Evolutionary conservation across 2,888 invertebrate genomes (phyloP), one percentile per base, ranked within the genome.

Genomic region (Epiperipatus broadwayi): DNA sequence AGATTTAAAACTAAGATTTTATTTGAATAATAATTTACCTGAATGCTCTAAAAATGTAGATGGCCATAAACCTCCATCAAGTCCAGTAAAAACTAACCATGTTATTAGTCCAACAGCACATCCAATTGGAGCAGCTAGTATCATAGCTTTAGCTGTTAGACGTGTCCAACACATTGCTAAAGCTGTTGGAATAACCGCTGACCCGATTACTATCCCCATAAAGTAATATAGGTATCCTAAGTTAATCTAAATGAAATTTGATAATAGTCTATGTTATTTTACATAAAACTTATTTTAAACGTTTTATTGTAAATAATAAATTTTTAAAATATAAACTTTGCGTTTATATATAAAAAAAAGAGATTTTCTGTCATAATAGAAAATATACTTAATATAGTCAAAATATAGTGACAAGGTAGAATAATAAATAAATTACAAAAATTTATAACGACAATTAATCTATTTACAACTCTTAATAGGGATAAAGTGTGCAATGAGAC

Each of bases 201-300:
- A 56, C 4, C 59, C 56, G 29, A 60, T 56, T 27, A 58, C 44
- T 21, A 60, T 48, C 1, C 60, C 60, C 56, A 58, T 60, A 41
- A 61, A 54, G 19, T 54, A 44, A 44, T 61, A 60, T 8, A 59
- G 48, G 52, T 59, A 58, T 15, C 52, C 52, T 12, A 60, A 45
- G 38, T 48, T 52, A 16, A 56, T 43, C 54, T 57, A 16, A 16
- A n/a, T n/a, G n/a, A n/a, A 34, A 34, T 8, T 8, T 7, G 8
- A 7, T 10, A 31, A 8, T n/a, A n/a, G n/a, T n/a, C 8, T 25
- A n/a, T n/a, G 25, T 10, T 25, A 10, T 25, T n/a, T 25, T 25
- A 25, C 25, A n/a, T 25, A 25, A 25, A 10, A 10, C 25, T 25
- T 25, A 25, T 25, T 25, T 25, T 8, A 10, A 25, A 31, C 31